Evolutionary conservation across 2,888 invertebrate genomes (phyloP).

Genomic region (Lasioglossum morio): DNA sequence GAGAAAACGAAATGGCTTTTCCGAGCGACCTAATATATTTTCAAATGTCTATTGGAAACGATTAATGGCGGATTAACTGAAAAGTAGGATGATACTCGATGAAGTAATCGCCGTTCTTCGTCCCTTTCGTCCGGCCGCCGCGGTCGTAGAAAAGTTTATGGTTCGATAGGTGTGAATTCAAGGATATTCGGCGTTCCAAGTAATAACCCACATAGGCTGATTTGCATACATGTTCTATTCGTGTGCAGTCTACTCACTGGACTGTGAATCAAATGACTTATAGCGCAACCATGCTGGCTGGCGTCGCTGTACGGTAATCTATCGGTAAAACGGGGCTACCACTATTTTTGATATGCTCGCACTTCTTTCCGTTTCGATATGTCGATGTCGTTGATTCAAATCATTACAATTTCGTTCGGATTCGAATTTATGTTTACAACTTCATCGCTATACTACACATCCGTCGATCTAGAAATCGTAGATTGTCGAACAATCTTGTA

Average conservation of each 20-base stretch:
- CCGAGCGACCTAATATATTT: too few species aligned
- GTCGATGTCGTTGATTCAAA: background rate
- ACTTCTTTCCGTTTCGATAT: background rate
- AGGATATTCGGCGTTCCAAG: slow-evolving; percentile 53
- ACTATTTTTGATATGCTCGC: slow-evolving; percentile 9
- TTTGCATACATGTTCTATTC: slow-evolving; percentile 52
- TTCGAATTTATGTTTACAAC: slow-evolving; percentile 2
- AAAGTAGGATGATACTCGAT: background rate
- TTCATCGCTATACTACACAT: too few species aligned
- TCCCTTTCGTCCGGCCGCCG: background rate
- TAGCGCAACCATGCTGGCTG: slow-evolving; percentile 43
- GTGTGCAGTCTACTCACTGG: slow-evolving; percentile 41
- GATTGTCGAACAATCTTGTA: background rate
- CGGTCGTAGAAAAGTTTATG: slow-evolving; percentile 23
- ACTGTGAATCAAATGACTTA: slow-evolving; percentile 55
- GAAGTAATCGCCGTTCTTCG: slow-evolving; percentile 25
- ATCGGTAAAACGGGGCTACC: slow-evolving; percentile 25
- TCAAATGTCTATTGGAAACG: background rate
- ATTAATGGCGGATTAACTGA: background rate
- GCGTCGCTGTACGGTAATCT: slow-evolving; percentile 47
- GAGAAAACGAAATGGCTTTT: too few species aligned
- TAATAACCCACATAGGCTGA: slow-evolving; percentile 48
- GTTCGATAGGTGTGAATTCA: slow-evolving; percentile 34
- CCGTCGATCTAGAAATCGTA: background rate
- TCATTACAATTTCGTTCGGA: background rate